Percentiles rank a stretch among this genome's conserved stretches.
Evolutionary conservation across 2,113 vertebrate species (phyloP).

Genomic region (Columba livia): DNA sequence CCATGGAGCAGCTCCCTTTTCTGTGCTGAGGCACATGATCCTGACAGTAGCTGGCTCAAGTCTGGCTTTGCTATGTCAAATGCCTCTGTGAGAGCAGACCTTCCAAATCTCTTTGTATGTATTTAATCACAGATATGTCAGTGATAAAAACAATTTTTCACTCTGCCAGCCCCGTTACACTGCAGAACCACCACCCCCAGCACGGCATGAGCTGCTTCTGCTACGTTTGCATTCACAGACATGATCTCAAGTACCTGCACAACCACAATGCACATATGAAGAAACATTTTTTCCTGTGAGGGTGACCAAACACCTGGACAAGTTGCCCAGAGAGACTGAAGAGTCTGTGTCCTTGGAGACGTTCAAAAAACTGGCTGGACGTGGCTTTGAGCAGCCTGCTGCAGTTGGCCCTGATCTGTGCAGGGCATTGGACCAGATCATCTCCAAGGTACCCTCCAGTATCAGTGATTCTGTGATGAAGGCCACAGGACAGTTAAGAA

Average conservation of each 20-base stretch:
- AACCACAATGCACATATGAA: rapidly evolving
- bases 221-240: background rate
- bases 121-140: background rate
- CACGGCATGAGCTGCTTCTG: background rate
- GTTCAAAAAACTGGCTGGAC: background rate
- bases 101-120: slow-evolving; percentile 17
- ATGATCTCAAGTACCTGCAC: background rate
- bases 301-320: background rate
- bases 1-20: background rate
- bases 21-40: background rate
- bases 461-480: background rate
- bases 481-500: background rate
- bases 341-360: background rate
- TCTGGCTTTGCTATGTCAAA: background rate
- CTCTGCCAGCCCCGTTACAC: background rate
- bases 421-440: background rate
- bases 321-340: background rate
- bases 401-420: background rate
- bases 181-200: background rate
- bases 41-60: background rate
- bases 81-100: background rate
- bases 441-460: background rate
- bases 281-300: background rate
- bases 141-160: background rate
- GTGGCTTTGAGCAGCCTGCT: background rate